Evolutionary conservation across 2,797 vertebrate genomes (phyloP).

Genomic region (Alcedo atthis): DNA sequence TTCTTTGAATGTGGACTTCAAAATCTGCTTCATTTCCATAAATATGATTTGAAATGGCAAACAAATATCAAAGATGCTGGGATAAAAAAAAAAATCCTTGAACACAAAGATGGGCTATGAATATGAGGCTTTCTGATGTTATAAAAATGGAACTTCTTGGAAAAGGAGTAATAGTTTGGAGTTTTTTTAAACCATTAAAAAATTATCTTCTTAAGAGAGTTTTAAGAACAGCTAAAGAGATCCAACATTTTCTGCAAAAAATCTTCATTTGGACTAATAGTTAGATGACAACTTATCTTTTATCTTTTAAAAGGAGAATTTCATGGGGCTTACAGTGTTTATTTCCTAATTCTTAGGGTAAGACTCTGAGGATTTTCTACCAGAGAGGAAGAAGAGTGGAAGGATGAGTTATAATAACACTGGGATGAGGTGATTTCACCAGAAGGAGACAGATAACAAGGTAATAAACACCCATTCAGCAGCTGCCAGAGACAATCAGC

Average conservation of each 20-base stretch:
- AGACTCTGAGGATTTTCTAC: neutral
- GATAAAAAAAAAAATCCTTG: neutral
- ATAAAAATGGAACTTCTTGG: neutral
- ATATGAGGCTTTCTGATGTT: neutral
- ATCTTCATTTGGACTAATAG: neutral
- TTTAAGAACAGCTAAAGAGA: neutral
- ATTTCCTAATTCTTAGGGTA: neutral
- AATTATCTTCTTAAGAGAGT: neutral
- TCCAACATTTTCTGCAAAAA: neutral
- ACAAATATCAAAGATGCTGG: neutral
- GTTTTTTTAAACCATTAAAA: neutral
- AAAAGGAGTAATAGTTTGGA: neutral
- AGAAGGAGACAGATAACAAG: neutral
- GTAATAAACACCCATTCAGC: neutral
- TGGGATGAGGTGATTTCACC: neutral
- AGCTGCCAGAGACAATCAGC: neutral
- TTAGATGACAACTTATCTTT: neutral
- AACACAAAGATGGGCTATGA: neutral
- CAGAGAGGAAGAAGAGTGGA: neutral
- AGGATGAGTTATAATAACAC: neutral
- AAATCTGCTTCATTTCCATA: neutral
- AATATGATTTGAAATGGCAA: neutral
- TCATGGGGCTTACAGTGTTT: neutral
- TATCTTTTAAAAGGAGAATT: neutral
- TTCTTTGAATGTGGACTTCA: neutral